Evolutionary conservation across 2,113 vertebrate genomes (phyloP), one percentile per base, ranked within the genome.

Genomic region (Gallinago undulata): DNA sequence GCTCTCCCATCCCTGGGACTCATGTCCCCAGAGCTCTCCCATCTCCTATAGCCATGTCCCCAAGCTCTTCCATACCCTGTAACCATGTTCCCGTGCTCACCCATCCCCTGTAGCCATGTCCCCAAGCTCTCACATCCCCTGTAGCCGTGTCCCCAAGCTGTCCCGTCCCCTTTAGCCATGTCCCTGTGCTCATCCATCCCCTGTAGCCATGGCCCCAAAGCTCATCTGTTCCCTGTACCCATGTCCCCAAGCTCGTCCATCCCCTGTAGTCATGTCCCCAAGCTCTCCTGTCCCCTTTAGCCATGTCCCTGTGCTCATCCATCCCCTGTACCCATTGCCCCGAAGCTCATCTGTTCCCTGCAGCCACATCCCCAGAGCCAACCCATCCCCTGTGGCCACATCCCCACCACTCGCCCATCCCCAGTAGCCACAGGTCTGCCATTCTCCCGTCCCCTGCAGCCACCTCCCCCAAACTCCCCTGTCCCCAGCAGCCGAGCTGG

Each of bases 1-100:
- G 19, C 31, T 59, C 31, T n/a, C 5, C 57, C 33, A 23, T 4
- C 13, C 31, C 56, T 33, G 28, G 24, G 11, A 28, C 13, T 27
- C 28, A 51, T 11, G 12, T 25, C 24, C 23, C 23, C 11, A 13
- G 43, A 25, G 23, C 23, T 24, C 23, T 23, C 11, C 48, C 48
- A 50, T 50, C 48, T 22, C 48, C 21, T 48, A 21, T 22, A 48
- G 21, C 47, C 47, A 11, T 5, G 47, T 11, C 47, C 47, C 47
- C 19, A 21, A 11, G 21, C 10, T 48, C 21, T 6, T 10, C 47
- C 21, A 22, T 48, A 5, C 19, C 28, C 19, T 30, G 10, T 7
- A 78, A 11, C 27, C 53, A 13, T 0, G 6, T 2, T 4, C 35
- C 25, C 5, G 0, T 11, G 11, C 37, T 72, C 35, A 0, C 31